Percentiles rank a stretch among this genome's conserved stretches.
Conservation (phyloP, 2,888 invertebrate species). For the Tiliacea citrago region DNA sequence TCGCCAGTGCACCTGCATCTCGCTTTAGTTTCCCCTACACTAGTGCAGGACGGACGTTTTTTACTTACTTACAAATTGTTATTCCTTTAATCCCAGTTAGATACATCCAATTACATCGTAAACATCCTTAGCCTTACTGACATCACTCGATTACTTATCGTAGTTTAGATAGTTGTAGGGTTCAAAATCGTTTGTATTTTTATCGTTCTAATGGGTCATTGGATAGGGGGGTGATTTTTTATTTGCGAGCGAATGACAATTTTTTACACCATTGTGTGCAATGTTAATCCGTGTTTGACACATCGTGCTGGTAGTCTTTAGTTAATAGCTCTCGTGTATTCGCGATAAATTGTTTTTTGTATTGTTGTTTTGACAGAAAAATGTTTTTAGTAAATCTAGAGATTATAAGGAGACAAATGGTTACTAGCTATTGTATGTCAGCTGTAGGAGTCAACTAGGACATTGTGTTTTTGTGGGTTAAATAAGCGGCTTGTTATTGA, state of each 20-base stretch:
- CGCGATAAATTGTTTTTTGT: slow-evolving; percentile 76
- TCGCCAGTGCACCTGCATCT: slow-evolving; percentile 84
- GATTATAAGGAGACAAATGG: slow-evolving; percentile 51
- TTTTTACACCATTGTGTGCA: slow-evolving; percentile 87
- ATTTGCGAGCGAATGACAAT: slow-evolving; percentile 83
- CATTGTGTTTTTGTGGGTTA: neutral
- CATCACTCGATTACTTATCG: slow-evolving; percentile 44
- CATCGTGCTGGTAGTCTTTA: slow-evolving; percentile 83
- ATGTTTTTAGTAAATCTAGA: slow-evolving; percentile 58
- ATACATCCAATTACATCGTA: slow-evolving; percentile 89
- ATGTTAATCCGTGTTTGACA: slow-evolving; percentile 89
- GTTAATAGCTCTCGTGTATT: slow-evolving; percentile 83
- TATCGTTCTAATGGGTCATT: slow-evolving; percentile 65
- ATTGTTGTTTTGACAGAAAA: slow-evolving; percentile 72
- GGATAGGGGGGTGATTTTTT: slow-evolving; percentile 77
- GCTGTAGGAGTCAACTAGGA: slow-evolving; percentile 19
- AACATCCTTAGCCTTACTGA: slow-evolving; percentile 71
- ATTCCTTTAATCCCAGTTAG: slow-evolving; percentile 89
- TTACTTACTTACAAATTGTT: slow-evolving; percentile 88
- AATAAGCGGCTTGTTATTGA: neutral
- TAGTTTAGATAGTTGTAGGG: slow-evolving; percentile 48
- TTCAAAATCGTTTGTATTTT: slow-evolving; percentile 62
- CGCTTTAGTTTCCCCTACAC: slow-evolving; percentile 75
- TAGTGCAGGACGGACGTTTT: slow-evolving; percentile 78
- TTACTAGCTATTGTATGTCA: slow-evolving; percentile 14